phyloP scores from a whole-genome alignment of 2,888 invertebrate species.

The Cheilosia grossa region DNA sequence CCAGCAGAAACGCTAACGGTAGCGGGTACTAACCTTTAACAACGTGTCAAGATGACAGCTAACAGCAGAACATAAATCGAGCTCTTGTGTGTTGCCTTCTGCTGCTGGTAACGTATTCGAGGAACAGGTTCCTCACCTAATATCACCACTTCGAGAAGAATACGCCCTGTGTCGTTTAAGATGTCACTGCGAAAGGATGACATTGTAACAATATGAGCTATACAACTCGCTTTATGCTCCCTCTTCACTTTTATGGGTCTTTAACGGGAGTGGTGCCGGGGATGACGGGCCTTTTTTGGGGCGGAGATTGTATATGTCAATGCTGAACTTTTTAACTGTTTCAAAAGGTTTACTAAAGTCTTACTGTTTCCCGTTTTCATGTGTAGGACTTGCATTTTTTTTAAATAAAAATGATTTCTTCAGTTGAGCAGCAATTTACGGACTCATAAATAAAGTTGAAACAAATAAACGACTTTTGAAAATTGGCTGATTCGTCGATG shows the following conservation, averaged over 20 bases:
- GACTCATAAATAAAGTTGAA: too few relatives aligned
- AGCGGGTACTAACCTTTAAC: conserved; percentile 39
- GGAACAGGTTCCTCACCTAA: neutral
- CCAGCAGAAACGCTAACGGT: neutral
- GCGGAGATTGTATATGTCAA: neutral
- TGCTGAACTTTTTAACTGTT: too few relatives aligned
- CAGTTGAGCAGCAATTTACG: too few relatives aligned
- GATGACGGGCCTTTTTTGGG: neutral
- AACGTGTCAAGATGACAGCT: conserved; percentile 63
- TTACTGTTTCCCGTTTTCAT: too few relatives aligned
- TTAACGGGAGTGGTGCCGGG: conserved; percentile 8
- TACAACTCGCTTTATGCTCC: conserved; percentile 49
- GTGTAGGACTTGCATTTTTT: too few relatives aligned
- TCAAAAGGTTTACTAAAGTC: too few relatives aligned
- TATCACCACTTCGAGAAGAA: conserved; percentile 28
- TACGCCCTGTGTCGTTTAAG: conserved; percentile 30
- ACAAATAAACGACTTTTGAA: too few relatives aligned
- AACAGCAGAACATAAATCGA: conserved; percentile 62
- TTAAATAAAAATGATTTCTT: too few relatives aligned
- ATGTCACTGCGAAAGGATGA: conserved; percentile 59
- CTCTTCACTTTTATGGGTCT: conserved; percentile 15
- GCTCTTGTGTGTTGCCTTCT: conserved; percentile 28
- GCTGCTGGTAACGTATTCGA: conserved; percentile 12
- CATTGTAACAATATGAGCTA: conserved; percentile 58
- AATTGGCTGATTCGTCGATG: too few relatives aligned